Conservation (phyloP, 1,140 invertebrate genomes). For the Panonychus citri region DNA sequence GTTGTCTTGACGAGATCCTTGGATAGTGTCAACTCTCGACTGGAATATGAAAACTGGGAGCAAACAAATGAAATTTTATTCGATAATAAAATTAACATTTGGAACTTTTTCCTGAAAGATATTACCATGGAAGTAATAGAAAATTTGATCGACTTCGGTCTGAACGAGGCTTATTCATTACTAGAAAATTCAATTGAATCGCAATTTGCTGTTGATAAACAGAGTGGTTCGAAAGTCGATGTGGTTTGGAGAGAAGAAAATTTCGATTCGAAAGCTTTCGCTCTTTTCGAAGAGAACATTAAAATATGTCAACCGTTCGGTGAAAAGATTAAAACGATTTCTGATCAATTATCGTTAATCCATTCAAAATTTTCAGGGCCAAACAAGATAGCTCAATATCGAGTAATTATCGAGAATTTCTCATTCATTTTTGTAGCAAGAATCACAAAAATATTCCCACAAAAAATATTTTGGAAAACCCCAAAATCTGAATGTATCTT, state of each 20-base stretch:
- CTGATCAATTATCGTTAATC: background rate
- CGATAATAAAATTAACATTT: background rate
- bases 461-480: background rate
- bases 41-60: background rate
- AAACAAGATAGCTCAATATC: background rate
- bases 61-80: background rate
- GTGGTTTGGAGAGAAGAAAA: background rate
- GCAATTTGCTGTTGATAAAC: background rate
- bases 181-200: background rate
- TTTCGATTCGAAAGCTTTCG: background rate
- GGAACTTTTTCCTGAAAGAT: background rate
- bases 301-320: background rate
- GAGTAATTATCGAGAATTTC: background rate
- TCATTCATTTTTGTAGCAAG: background rate
- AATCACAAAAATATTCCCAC: background rate
- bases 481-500: background rate
- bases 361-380: background rate
- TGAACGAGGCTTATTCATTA: background rate
- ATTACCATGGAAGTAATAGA: background rate
- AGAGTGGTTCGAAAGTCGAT: background rate
- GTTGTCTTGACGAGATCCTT: too few species aligned
- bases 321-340: background rate
- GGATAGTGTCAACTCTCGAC: background rate
- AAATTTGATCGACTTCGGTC: background rate
- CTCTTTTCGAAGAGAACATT: background rate